phyloP scores from a whole-genome alignment of 2,888 invertebrate genomes.

The Ectobius pallidus region DNA sequence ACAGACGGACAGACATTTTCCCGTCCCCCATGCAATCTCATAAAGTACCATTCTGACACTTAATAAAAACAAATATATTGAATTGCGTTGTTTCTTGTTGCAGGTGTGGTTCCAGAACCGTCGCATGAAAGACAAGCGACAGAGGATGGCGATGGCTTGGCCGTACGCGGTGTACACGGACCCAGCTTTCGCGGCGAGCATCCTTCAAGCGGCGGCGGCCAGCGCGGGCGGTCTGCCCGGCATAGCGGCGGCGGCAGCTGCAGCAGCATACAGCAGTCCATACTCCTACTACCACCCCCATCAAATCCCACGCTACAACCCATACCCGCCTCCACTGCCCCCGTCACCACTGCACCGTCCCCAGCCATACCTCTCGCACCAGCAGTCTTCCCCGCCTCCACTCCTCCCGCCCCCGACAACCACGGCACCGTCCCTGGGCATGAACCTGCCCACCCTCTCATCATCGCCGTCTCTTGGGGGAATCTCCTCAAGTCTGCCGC shows the following conservation, averaged over 20 bases:
- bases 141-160: slow-evolving; percentile 93
- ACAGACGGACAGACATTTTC: no score
- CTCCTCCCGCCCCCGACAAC: slow-evolving; percentile 21
- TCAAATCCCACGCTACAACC: slow-evolving; percentile 12
- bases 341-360: slow-evolving; percentile 31
- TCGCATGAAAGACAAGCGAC: slow-evolving; percentile 96
- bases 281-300: slow-evolving; percentile 34
- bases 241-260: slow-evolving; percentile 36
- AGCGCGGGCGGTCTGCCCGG: slow-evolving; percentile 29
- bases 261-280: slow-evolving; percentile 24
- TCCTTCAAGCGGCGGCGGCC: slow-evolving; percentile 74
- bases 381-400: slow-evolving; percentile 30
- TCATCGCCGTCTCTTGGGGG: background rate
- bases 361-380: slow-evolving; percentile 29
- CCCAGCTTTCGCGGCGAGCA: slow-evolving; percentile 90
- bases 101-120: slow-evolving; percentile 99
- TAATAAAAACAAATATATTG: no score
- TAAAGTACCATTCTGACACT: no score
- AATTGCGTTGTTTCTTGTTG: no score
- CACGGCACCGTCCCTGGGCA: background rate
- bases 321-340: slow-evolving; percentile 19
- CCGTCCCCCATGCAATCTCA: no score
- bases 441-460: background rate
- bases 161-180: slow-evolving; percentile 95
- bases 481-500: no score